A percentile compares a stretch with the other conserved stretches of the same genome.
phyloP scores from a whole-genome alignment of 2,888 invertebrate genomes.

The Bibio marci region DNA sequence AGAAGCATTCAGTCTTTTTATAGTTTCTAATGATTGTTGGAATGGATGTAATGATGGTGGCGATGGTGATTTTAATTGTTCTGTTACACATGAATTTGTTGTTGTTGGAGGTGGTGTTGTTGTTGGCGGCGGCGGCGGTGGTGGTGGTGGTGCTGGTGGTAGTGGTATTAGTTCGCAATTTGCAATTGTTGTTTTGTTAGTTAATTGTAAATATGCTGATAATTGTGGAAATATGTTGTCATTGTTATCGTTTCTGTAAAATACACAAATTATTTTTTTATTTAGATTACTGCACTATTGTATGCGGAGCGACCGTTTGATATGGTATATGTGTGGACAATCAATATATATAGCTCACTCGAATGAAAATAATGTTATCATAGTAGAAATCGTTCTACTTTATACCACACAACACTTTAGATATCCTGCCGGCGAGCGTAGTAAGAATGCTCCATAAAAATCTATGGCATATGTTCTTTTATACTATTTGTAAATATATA shows the following conservation, averaged over 20 bases:
- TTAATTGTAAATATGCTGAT: conserved; percentile 16
- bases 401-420: no score
- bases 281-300: no score
- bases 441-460: no score
- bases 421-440: no score
- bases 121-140: conserved; percentile 8
- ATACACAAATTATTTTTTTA: no score
- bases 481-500: no score
- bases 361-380: no score
- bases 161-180: background rate
- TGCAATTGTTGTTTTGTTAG: conserved; percentile 13
- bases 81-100: background rate
- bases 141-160: conserved; percentile 1
- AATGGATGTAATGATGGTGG: conserved; percentile 8
- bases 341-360: no score
- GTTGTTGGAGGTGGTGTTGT: background rate
- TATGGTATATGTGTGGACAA: no score
- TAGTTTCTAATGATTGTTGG: background rate
- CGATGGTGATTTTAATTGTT: conserved; percentile 5
- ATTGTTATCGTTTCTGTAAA: conserved; percentile 3
- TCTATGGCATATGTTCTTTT: no score
- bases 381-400: no score
- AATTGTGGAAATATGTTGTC: conserved; percentile 11
- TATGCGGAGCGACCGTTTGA: no score
- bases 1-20: background rate